Percentiles rank a stretch among this genome's conserved stretches.
Evolutionary conservation across 2,888 invertebrate genomes (phyloP).

Genomic region (Tipula lateralis): DNA sequence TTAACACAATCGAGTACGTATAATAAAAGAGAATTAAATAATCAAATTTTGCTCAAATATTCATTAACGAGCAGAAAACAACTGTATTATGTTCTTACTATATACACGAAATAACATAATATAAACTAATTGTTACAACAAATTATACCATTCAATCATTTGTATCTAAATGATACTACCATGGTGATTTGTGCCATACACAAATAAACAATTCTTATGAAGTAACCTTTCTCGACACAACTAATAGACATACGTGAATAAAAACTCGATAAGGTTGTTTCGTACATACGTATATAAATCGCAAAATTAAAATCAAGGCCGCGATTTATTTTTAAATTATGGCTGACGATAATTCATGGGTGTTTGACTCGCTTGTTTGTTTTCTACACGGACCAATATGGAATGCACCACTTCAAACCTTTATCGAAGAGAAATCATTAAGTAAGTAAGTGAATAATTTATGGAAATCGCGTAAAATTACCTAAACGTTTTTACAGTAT

Average conservation of each 20-base stretch:
- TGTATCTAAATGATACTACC: background rate
- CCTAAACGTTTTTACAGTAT: constrained; percentile 56
- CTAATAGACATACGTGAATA: background rate
- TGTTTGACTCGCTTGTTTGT: constrained; percentile 85
- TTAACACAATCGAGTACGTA: too few relatives aligned
- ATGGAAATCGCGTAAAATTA: constrained; percentile 28
- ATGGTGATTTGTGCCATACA: background rate
- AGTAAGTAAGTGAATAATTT: constrained; percentile 56
- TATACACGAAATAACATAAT: background rate
- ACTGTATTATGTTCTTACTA: background rate
- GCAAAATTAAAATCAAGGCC: background rate
- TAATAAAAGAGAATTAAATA: too few relatives aligned
- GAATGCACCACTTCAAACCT: constrained; percentile 85
- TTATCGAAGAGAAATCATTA: constrained; percentile 87
- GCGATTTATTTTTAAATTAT: constrained; percentile 38
- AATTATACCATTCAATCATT: background rate
- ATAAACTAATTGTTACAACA: background rate
- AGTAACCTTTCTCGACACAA: background rate
- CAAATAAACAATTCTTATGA: background rate
- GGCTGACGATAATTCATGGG: constrained; percentile 72
- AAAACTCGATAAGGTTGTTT: background rate
- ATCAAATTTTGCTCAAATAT: background rate
- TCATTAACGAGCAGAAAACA: background rate
- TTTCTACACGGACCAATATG: constrained; percentile 89
- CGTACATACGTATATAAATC: background rate